Conservation (phyloP, 2,113 vertebrate species). For the Brienomyrus brachyistius region DNA sequence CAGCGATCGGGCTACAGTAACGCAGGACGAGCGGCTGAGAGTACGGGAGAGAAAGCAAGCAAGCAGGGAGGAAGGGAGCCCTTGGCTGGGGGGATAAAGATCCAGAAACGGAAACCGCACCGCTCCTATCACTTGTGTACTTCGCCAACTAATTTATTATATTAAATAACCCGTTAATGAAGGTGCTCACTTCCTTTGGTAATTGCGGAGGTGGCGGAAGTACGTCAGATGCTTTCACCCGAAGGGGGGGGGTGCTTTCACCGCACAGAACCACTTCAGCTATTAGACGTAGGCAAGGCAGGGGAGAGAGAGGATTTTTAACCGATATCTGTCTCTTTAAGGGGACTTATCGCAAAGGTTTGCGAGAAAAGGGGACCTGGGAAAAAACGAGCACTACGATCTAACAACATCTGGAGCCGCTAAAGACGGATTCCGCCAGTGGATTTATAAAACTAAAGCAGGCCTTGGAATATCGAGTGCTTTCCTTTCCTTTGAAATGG, state of each 20-base stretch:
- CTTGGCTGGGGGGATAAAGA: neutral
- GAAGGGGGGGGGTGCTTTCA: constrained; percentile 22
- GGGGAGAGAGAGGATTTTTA: constrained; percentile 18
- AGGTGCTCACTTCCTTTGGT: constrained; percentile 45
- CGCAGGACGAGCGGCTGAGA: neutral
- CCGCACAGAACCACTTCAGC: constrained; percentile 34
- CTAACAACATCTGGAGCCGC: neutral
- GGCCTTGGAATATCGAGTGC: constrained; percentile 19
- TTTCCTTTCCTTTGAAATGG: constrained; percentile 18
- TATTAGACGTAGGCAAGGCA: constrained; percentile 28
- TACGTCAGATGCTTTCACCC: constrained; percentile 57
- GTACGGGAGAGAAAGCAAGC: neutral
- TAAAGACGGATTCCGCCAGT: neutral
- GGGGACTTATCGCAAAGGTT: constrained; percentile 26
- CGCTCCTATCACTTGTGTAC: neutral
- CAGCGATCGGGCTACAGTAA: neutral
- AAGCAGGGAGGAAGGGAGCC: neutral
- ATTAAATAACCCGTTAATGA: constrained; percentile 8
- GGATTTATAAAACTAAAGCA: constrained; percentile 19
- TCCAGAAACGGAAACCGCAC: neutral
- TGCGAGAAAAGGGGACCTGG: neutral
- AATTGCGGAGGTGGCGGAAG: constrained; percentile 46
- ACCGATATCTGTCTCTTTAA: constrained; percentile 33
- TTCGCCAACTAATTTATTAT: neutral
- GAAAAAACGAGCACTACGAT: neutral